A percentile compares a stretch with the other conserved stretches of the same genome.
phyloP scores from a whole-genome alignment of 2,888 invertebrate species.

The Tinea pellionella region DNA sequence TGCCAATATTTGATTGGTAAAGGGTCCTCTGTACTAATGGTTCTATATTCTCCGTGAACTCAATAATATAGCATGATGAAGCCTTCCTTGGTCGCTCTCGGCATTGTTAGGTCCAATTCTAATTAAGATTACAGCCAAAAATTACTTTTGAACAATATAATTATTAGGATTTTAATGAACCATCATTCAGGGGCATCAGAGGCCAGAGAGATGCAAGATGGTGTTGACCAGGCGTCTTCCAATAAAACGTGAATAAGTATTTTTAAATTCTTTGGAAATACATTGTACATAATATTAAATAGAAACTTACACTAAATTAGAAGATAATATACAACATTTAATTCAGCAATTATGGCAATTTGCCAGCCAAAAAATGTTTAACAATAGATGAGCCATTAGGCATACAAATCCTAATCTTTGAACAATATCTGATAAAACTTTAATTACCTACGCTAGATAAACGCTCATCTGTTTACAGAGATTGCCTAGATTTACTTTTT shows the following conservation, averaged over 20 bases:
- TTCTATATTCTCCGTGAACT: too few relatives aligned
- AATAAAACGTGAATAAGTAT: background rate
- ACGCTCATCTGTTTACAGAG: background rate
- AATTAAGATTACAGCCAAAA: too few relatives aligned
- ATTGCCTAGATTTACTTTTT: background rate
- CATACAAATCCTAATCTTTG: constrained; percentile 7
- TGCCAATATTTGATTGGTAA: too few relatives aligned
- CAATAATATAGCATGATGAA: too few relatives aligned
- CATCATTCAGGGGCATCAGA: too few relatives aligned
- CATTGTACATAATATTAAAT: constrained; percentile 2
- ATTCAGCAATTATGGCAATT: constrained; percentile 6
- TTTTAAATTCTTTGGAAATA: background rate
- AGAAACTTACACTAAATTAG: constrained; percentile 1
- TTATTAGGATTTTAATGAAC: too few relatives aligned
- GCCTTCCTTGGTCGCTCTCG: too few relatives aligned
- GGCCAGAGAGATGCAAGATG: too few relatives aligned
- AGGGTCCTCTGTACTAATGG: too few relatives aligned
- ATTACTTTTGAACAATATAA: too few relatives aligned
- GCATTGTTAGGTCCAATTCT: too few relatives aligned
- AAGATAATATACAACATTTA: background rate
- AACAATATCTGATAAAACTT: constrained; percentile 10
- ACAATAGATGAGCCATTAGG: constrained; percentile 6
- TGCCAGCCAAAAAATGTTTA: background rate
- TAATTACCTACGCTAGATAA: constrained; percentile 5
- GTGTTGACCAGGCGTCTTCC: too few relatives aligned